These are phyloP conservation scores for Deladenus siricidicola DNA, from an alignment of 2,888 invertebrate species.

Conservation along the genomic window DNA sequence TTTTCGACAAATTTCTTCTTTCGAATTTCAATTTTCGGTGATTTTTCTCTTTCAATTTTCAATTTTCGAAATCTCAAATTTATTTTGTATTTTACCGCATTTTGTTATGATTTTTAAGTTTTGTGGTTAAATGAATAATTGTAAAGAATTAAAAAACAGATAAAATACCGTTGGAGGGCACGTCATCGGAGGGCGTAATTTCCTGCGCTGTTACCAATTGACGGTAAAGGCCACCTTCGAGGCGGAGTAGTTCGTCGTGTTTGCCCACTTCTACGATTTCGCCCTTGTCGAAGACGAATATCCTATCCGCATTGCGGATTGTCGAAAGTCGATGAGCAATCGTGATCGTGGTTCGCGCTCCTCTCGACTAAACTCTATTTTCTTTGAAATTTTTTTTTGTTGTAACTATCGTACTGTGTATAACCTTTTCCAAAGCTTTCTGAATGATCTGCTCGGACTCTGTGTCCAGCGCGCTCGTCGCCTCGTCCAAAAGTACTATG, in stretches of 20 bases:
- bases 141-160: too few relatives aligned
- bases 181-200: constrained; percentile 34
- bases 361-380: constrained; percentile 39
- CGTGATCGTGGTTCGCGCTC: constrained; percentile 56
- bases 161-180: constrained; percentile 10
- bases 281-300: constrained; percentile 56
- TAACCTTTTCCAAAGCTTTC: constrained; percentile 57
- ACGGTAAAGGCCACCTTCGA: constrained; percentile 65
- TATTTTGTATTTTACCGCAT: too few relatives aligned
- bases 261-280: constrained; percentile 64
- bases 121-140: too few relatives aligned
- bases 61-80: too few relatives aligned
- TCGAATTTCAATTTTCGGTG: too few relatives aligned
- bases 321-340: constrained; percentile 58
- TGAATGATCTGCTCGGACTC: constrained; percentile 57
- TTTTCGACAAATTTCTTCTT: too few relatives aligned
- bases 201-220: constrained; percentile 55
- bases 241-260: constrained; percentile 63
- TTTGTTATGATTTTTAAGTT: too few relatives aligned
- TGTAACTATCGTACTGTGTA: neutral
- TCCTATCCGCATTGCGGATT: constrained; percentile 56
- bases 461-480: constrained; percentile 54
- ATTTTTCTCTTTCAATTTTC: too few relatives aligned
- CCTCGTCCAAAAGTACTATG: constrained; percentile 55
- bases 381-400: neutral